These are phyloP conservation scores for Byasa hedistus DNA, from an alignment of 2,888 invertebrate species.

Conservation along the genomic window DNA sequence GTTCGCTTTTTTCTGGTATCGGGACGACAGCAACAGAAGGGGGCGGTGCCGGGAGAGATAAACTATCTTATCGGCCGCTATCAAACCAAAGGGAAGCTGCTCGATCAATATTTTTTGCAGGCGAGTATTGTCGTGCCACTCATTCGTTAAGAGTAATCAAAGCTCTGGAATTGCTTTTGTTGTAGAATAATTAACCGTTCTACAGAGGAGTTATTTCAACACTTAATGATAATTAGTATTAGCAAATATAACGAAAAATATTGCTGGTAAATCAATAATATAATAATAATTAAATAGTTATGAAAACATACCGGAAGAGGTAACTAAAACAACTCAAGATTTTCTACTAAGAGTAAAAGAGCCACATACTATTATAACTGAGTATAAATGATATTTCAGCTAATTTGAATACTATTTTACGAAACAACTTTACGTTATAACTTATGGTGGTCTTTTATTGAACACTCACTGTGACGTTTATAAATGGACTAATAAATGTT, in stretches of 20 bases:
- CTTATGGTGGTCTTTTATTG: slow-evolving; percentile 51
- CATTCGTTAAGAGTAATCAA: slow-evolving; percentile 34
- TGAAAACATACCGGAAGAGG: not conserved
- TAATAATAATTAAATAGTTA: not conserved
- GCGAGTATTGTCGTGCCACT: slow-evolving; percentile 3
- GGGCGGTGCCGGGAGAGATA: slow-evolving; percentile 56
- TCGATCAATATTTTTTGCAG: slow-evolving; percentile 55
- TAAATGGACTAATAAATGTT: slow-evolving; percentile 71
- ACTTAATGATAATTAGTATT: not conserved
- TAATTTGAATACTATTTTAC: slow-evolving; percentile 7
- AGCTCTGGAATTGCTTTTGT: not conserved
- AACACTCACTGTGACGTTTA: slow-evolving; percentile 55
- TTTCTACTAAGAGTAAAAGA: not conserved
- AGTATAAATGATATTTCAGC: not conserved
- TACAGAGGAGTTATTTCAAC: not conserved
- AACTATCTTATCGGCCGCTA: slow-evolving; percentile 67
- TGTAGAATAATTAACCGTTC: not conserved
- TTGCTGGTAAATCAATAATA: not conserved
- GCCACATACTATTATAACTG: not conserved
- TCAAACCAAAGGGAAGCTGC: slow-evolving; percentile 54
- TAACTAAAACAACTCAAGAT: not conserved
- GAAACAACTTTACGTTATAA: slow-evolving; percentile 28
- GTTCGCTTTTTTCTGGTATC: slow-evolving; percentile 43
- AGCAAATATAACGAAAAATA: not conserved
- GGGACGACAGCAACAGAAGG: slow-evolving; percentile 48